Evolutionary conservation across 2,113 vertebrate species (phyloP).

Genomic region (Condylura cristata): DNA sequence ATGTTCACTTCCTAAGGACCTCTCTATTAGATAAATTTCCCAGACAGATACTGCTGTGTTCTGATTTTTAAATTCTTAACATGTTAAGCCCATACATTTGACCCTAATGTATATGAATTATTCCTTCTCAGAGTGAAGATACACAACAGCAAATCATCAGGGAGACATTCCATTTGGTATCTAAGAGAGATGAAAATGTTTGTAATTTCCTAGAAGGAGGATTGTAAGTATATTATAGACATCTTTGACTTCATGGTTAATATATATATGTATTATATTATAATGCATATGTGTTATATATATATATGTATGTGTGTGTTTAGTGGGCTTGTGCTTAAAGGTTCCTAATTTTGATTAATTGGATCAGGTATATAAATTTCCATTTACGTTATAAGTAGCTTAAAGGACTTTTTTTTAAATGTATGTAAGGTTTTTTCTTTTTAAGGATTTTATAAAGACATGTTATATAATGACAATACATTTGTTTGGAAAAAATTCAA

Average conservation of each 20-base stretch:
- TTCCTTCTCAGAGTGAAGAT: slow-evolving; percentile 94
- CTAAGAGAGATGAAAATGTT: slow-evolving; percentile 98
- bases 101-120: slow-evolving; percentile 65
- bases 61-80: slow-evolving; percentile 41
- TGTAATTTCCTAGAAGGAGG: slow-evolving; percentile 99
- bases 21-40: neutral
- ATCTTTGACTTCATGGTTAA: slow-evolving; percentile 42
- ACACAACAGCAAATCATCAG: slow-evolving; percentile 99
- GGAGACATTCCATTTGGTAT: slow-evolving; percentile 99
- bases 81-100: neutral
- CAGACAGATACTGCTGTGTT: neutral
- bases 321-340: neutral
- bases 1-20: neutral
- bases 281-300: no score
- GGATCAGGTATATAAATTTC: neutral
- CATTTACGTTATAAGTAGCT: slow-evolving; percentile 15
- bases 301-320: neutral
- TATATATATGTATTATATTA: neutral
- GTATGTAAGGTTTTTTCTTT: neutral
- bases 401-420: neutral
- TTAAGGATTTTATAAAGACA: neutral
- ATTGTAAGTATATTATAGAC: slow-evolving; percentile 90
- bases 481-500: slow-evolving; percentile 6
- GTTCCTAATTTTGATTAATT: slow-evolving; percentile 46
- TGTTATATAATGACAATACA: slow-evolving; percentile 16